Evolutionary conservation across 2,113 vertebrate genomes (phyloP).

Genomic region (Bubo bubo): DNA sequence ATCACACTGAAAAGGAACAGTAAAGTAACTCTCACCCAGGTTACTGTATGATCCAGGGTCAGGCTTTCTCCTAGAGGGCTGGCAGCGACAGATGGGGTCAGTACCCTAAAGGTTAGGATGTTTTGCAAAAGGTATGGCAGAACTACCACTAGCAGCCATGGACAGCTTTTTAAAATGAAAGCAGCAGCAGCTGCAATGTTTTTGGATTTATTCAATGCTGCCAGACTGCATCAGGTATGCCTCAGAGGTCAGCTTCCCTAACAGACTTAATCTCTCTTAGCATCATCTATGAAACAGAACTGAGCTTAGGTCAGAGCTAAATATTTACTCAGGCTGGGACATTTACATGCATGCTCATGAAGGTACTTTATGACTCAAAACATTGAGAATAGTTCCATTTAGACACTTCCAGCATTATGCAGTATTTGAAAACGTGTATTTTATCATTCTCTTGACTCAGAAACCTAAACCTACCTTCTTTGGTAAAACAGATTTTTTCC

Average conservation of each 20-base stretch:
- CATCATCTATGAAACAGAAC: background rate
- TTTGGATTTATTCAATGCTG: background rate
- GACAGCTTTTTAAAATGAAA: background rate
- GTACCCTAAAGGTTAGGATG: background rate
- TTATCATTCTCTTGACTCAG: background rate
- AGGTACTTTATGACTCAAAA: background rate
- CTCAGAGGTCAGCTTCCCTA: background rate
- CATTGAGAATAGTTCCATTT: background rate
- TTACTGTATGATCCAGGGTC: background rate
- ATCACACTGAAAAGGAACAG: background rate
- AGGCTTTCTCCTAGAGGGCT: background rate
- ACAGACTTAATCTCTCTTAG: background rate
- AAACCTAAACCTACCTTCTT: background rate
- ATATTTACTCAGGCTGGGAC: background rate
- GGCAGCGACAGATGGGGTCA: rapidly evolving
- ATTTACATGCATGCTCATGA: background rate
- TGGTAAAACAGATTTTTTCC: background rate
- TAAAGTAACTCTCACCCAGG: background rate
- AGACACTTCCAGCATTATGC: background rate
- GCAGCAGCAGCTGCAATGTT: background rate
- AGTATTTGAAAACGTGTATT: background rate
- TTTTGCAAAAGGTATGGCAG: background rate
- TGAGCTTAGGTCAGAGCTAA: background rate
- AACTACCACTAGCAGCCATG: background rate
- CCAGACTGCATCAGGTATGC: background rate